phyloP scores from a whole-genome alignment of 2,888 invertebrate genomes.

The Sympetrum striolatum region DNA sequence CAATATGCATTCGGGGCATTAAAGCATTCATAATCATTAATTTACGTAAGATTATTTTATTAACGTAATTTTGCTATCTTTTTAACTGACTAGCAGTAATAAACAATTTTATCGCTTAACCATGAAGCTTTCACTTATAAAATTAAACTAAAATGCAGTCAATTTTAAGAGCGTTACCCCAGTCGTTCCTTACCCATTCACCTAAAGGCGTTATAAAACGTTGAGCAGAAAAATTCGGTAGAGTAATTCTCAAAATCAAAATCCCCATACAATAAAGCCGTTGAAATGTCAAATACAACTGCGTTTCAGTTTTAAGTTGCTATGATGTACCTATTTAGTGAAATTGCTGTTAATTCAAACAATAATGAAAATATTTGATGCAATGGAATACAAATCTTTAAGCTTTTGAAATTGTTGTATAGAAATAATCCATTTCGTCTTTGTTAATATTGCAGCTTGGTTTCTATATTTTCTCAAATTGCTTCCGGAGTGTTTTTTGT shows the following conservation, averaged over 20 bases:
- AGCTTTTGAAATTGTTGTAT: too few relatives aligned
- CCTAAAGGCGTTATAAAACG: slow-evolving; percentile 17
- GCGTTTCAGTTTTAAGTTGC: too few relatives aligned
- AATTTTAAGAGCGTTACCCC: background rate
- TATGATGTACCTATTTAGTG: too few relatives aligned
- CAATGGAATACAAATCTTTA: too few relatives aligned
- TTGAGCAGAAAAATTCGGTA: background rate
- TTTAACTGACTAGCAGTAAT: background rate
- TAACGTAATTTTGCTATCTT: background rate
- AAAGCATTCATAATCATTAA: background rate
- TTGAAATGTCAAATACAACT: too few relatives aligned
- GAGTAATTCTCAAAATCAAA: background rate
- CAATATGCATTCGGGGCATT: background rate
- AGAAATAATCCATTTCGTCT: too few relatives aligned
- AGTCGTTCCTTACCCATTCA: background rate
- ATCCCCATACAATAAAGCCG: background rate
- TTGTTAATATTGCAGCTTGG: too few relatives aligned
- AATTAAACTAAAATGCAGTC: background rate
- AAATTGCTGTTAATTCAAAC: too few relatives aligned
- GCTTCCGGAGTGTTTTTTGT: too few relatives aligned
- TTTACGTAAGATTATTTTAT: background rate
- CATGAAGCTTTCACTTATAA: background rate
- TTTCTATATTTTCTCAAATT: too few relatives aligned
- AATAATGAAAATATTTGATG: too few relatives aligned
- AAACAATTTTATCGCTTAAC: background rate